Evolutionary conservation across 2,797 vertebrate species (phyloP).

Genomic region (Danionella dracula): DNA sequence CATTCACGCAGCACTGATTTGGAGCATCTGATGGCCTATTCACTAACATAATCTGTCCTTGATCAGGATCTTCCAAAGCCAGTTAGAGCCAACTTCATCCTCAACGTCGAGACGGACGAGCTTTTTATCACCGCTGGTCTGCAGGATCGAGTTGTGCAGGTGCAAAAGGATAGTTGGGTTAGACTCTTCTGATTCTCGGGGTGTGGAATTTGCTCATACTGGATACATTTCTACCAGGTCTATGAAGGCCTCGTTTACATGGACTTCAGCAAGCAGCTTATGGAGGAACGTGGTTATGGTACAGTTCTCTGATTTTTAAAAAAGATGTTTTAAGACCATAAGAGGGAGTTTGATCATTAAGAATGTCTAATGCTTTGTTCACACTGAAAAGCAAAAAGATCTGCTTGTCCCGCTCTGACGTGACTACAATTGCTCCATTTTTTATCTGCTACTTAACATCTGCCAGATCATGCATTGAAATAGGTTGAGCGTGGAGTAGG

Average conservation of each 20-base stretch:
- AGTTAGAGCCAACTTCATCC: conserved; percentile 74
- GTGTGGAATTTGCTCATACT: neutral
- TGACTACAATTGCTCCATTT: too few species aligned
- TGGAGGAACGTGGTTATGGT: conserved; percentile 75
- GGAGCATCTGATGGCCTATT: neutral
- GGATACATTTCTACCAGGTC: conserved; percentile 57
- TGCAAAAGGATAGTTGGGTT: conserved; percentile 32
- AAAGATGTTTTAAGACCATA: too few species aligned
- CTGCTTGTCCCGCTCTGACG: too few species aligned
- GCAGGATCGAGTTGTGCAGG: conserved; percentile 80
- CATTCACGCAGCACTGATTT: neutral
- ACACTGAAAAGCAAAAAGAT: too few species aligned
- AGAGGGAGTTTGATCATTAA: too few species aligned
- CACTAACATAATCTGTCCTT: neutral
- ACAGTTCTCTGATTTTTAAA: conserved; percentile 39
- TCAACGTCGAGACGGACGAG: conserved; percentile 78
- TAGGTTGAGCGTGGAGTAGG: too few species aligned
- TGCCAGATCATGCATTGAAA: too few species aligned
- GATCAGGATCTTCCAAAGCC: conserved; percentile 74
- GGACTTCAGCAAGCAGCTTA: conserved; percentile 74
- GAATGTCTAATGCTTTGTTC: too few species aligned
- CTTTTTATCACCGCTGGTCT: conserved; percentile 79
- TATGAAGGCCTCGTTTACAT: conserved; percentile 80
- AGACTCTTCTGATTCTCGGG: neutral
- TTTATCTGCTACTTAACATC: too few species aligned